Evolutionary conservation across 2,797 vertebrate species (phyloP).

Genomic region (Pristis pectinata): DNA sequence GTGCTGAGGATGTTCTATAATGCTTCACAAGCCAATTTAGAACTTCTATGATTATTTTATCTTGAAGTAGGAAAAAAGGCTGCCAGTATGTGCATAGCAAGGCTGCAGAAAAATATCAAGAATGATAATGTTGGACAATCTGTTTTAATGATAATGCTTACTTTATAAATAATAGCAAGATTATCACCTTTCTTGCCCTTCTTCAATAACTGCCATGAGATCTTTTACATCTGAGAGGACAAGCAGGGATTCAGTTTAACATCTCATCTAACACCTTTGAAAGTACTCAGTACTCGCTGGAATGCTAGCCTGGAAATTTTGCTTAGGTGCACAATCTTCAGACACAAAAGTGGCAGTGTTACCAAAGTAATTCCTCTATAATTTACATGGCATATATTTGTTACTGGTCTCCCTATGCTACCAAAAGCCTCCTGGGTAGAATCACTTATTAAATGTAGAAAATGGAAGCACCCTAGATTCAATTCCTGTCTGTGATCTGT

Average conservation of each 20-base stretch:
- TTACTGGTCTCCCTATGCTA: neutral
- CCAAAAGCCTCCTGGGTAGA: neutral
- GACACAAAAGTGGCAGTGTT: neutral
- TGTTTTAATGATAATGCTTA: neutral
- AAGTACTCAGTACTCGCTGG: neutral
- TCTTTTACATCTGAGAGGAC: neutral
- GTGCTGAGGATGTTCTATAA: neutral
- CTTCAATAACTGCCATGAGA: neutral
- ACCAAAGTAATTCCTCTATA: neutral
- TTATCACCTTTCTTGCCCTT: neutral
- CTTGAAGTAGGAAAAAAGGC: neutral
- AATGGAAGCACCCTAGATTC: neutral
- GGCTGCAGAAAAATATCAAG: no score
- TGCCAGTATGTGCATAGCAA: neutral
- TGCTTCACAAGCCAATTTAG: neutral
- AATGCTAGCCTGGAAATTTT: neutral
- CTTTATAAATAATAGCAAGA: neutral
- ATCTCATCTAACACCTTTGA: neutral
- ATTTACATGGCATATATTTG: neutral
- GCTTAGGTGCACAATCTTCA: neutral
- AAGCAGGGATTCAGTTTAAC: neutral
- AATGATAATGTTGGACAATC: no score
- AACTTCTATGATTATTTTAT: neutral
- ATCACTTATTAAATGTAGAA: neutral
- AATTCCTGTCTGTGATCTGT: neutral